A percentile compares a stretch with the other conserved stretches of the same genome.
Conservation (phyloP, 2,888 invertebrate genomes). For the Polyommatus icarus region DNA sequence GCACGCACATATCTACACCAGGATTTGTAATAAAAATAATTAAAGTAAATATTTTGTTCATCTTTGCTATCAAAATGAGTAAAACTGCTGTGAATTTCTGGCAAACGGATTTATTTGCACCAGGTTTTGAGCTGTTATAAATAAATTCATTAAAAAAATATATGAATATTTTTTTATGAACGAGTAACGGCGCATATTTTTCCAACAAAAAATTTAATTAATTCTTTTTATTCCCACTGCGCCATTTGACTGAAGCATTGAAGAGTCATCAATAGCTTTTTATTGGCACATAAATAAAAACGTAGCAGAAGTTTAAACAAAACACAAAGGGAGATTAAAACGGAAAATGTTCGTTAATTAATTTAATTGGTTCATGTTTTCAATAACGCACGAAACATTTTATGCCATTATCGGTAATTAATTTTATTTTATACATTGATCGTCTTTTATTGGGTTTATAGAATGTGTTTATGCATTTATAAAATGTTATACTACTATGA, state of each 20-base stretch:
- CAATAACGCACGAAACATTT: background rate
- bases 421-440: background rate
- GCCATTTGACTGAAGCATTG: background rate
- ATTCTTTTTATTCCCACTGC: background rate
- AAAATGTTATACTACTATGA: background rate
- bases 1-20: no score
- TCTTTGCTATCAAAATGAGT: background rate
- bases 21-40: no score
- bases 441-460: background rate
- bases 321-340: slow-evolving; percentile 3
- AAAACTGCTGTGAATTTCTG: background rate
- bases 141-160: background rate
- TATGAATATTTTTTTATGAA: background rate
- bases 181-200: background rate
- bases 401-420: background rate
- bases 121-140: background rate
- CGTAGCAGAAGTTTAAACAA: background rate
- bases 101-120: background rate
- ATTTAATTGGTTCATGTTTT: slow-evolving; percentile 14
- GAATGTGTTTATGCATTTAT: background rate
- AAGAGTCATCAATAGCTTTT: background rate
- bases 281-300: slow-evolving; percentile 11
- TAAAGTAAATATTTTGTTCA: background rate
- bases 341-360: background rate
- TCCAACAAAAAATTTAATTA: background rate